Conservation (phyloP, 2,888 invertebrate species). For the Horisme vitalbata region DNA sequence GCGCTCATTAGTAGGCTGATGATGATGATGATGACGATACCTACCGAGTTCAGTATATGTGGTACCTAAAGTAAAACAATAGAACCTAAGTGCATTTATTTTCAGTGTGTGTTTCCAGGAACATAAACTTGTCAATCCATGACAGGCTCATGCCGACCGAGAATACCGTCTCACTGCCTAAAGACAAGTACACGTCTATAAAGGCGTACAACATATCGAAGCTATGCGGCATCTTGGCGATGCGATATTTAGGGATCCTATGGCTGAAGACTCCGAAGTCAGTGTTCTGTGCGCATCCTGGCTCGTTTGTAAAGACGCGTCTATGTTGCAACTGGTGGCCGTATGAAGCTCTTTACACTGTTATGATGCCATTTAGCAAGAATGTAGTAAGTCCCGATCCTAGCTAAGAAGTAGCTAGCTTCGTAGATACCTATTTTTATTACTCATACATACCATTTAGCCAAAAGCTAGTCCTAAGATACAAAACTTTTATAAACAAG, state of each 20-base stretch:
- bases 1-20: too few relatives aligned
- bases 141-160: constrained; percentile 68
- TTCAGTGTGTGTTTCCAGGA: constrained; percentile 45
- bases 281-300: constrained; percentile 93
- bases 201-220: constrained; percentile 95
- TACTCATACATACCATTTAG: too few relatives aligned
- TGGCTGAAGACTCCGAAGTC: constrained; percentile 87
- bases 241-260: constrained; percentile 84
- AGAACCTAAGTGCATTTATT: too few relatives aligned
- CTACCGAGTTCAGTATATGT: not conserved
- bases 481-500: too few relatives aligned
- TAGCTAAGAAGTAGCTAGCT: not conserved
- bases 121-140: constrained; percentile 55
- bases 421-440: too few relatives aligned
- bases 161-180: constrained; percentile 86
- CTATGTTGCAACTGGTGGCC: constrained; percentile 93
- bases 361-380: constrained; percentile 95
- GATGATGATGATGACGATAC: too few relatives aligned
- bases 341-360: constrained; percentile 87
- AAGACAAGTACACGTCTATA: constrained; percentile 89
- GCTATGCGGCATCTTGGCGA: constrained; percentile 90
- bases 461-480: too few relatives aligned
- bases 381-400: constrained; percentile 85
- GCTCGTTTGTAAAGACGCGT: constrained; percentile 92
- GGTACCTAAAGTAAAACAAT: too few relatives aligned